Evolutionary conservation across 2,113 vertebrate genomes (phyloP).

Genomic region (Holacanthus passer): DNA sequence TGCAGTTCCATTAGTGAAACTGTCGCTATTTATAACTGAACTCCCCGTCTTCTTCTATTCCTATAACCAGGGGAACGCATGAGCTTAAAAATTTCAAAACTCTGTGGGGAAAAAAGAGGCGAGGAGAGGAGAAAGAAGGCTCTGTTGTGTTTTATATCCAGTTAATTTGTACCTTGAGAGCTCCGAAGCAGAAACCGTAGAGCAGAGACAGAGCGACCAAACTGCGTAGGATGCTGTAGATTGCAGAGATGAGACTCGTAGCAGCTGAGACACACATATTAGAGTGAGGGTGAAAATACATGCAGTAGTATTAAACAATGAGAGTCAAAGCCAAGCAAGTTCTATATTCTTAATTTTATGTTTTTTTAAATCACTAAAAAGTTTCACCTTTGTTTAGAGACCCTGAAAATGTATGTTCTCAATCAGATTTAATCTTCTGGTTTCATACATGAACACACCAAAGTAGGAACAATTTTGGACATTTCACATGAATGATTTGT

Average conservation of each 20-base stretch:
- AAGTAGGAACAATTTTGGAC: background rate
- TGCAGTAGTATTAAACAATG: background rate
- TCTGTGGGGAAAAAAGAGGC: background rate
- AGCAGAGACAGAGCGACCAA: conserved; percentile 85
- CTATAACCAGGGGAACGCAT: background rate
- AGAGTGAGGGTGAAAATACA: conserved; percentile 1
- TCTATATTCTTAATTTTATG: background rate
- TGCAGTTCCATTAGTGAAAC: conserved; percentile 21
- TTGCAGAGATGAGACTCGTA: conserved; percentile 88
- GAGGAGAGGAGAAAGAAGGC: background rate
- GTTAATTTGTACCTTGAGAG: conserved; percentile 89
- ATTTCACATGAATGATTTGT: background rate
- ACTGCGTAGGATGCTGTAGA: conserved; percentile 92
- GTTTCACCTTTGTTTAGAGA: background rate
- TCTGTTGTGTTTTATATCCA: background rate
- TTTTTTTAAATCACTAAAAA: background rate
- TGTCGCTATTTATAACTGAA: conserved; percentile 41
- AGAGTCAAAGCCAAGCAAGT: background rate
- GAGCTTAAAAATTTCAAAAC: conserved; percentile 6
- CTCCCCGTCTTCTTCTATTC: conserved; percentile 1
- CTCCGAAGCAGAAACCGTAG: conserved; percentile 92
- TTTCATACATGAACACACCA: background rate
- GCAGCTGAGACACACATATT: conserved; percentile 86
- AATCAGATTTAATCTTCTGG: too few species aligned
- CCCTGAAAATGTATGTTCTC: background rate